Evolutionary conservation across 1,140 invertebrate genomes (phyloP).

Genomic region (Drosophila dunni): DNA sequence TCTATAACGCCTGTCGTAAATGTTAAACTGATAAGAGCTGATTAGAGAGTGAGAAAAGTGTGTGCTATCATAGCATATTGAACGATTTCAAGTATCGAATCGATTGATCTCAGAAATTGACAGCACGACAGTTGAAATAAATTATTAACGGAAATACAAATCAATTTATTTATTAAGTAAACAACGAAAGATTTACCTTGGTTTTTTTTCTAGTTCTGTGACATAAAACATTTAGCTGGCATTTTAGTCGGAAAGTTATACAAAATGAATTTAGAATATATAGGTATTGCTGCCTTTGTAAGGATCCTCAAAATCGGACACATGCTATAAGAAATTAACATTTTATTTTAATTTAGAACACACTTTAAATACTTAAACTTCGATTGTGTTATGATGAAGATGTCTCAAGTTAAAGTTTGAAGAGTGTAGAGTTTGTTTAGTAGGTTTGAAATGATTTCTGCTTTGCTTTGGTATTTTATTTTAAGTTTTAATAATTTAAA

Average conservation of each 20-base stretch:
- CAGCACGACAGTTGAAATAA: slow-evolving; percentile 65
- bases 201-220: slow-evolving; percentile 51
- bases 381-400: slow-evolving; percentile 14
- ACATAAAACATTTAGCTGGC: slow-evolving; percentile 50
- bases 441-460: slow-evolving; percentile 7
- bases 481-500: slow-evolving; percentile 15
- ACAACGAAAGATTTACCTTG: slow-evolving; percentile 53
- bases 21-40: slow-evolving; percentile 36
- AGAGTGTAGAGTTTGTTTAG: not conserved
- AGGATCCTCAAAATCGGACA: slow-evolving; percentile 85
- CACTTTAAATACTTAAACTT: slow-evolving; percentile 35
- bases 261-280: slow-evolving; percentile 86
- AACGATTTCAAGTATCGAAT: slow-evolving; percentile 52
- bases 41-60: slow-evolving; percentile 33
- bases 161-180: slow-evolving; percentile 11
- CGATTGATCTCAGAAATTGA: slow-evolving; percentile 16
- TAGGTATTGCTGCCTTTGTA: slow-evolving; percentile 88
- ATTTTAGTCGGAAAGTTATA: slow-evolving; percentile 64
- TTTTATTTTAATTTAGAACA: slow-evolving; percentile 53
- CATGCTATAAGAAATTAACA: slow-evolving; percentile 80
- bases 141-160: slow-evolving; percentile 55
- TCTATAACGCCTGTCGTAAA: slow-evolving; percentile 56
- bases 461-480: slow-evolving; percentile 34
- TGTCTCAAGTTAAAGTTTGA: slow-evolving; percentile 10
- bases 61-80: slow-evolving; percentile 51